Percentiles rank a stretch among this genome's conserved stretches.
phyloP scores from a whole-genome alignment of 2,797 vertebrate genomes.

The Sebastes diploproa region DNA sequence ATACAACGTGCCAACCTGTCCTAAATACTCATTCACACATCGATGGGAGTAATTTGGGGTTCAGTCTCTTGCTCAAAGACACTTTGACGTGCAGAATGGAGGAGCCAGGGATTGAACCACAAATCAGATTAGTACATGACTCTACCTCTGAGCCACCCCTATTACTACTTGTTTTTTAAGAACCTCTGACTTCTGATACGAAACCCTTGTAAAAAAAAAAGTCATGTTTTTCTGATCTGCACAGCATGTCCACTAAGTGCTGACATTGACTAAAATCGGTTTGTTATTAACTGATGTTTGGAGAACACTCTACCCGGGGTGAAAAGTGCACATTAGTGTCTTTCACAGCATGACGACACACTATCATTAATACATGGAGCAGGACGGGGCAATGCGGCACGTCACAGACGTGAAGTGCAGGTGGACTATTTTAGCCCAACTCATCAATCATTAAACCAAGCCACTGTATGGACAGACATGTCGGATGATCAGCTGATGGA shows the following conservation, averaged over 20 bases:
- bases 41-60: too few species aligned
- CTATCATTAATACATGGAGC: constrained; percentile 51
- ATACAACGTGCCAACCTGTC: too few species aligned
- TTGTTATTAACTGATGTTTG: neutral
- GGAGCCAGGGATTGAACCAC: too few species aligned
- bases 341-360: neutral
- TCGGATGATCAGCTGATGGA: constrained; percentile 44
- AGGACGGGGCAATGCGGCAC: constrained; percentile 7
- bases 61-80: too few species aligned
- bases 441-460: constrained; percentile 70
- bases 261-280: neutral
- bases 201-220: neutral
- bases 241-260: neutral
- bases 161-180: neutral
- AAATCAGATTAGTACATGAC: too few species aligned
- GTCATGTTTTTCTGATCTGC: neutral
- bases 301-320: neutral
- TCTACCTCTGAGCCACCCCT: too few species aligned
- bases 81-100: too few species aligned
- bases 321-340: constrained; percentile 14
- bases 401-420: constrained; percentile 41
- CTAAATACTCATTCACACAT: too few species aligned
- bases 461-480: constrained; percentile 38
- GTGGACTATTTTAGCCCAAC: constrained; percentile 62
- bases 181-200: neutral